These are phyloP conservation scores for Germaria angustata DNA, from an alignment of 2,888 invertebrate species.

Conservation along the genomic window DNA sequence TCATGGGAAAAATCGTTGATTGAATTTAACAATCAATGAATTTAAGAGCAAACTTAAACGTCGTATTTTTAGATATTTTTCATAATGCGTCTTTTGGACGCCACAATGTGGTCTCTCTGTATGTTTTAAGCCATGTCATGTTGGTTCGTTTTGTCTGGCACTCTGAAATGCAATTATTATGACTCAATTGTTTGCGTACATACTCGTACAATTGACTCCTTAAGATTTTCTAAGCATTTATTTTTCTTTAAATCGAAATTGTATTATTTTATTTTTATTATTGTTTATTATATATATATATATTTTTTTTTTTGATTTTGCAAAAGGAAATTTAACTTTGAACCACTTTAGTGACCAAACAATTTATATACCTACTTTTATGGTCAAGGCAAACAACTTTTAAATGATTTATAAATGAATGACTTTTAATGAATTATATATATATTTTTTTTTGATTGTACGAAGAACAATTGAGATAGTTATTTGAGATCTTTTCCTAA, in stretches of 20 bases:
- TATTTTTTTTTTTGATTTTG: slow-evolving; percentile 36
- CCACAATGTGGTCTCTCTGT: slow-evolving; percentile 26
- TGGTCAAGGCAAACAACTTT: slow-evolving; percentile 63
- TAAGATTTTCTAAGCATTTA: slow-evolving; percentile 21
- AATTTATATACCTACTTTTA: slow-evolving; percentile 24
- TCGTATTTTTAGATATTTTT: background rate
- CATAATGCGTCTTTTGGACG: slow-evolving; percentile 55
- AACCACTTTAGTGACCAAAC: slow-evolving; percentile 57
- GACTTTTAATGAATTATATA: background rate
- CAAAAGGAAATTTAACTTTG: slow-evolving; percentile 68
- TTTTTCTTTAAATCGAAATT: slow-evolving; percentile 37
- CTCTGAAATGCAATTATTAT: slow-evolving; percentile 14
- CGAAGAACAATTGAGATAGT: no score
- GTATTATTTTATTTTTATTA: slow-evolving; percentile 30
- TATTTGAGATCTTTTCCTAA: no score
- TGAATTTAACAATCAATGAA: slow-evolving; percentile 47
- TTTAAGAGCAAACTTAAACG: slow-evolving; percentile 1
- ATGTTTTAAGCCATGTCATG: background rate
- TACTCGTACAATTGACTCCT: slow-evolving; percentile 3
- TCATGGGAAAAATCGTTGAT: slow-evolving; percentile 57
- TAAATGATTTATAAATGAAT: slow-evolving; percentile 25
- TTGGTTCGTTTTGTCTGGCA: slow-evolving; percentile 22
- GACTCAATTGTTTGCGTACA: slow-evolving; percentile 38
- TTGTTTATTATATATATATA: slow-evolving; percentile 4
- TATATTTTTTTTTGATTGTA: no score